Evolutionary conservation across 1,140 invertebrate species (phyloP).

Genomic region (Drosophila parvula): DNA sequence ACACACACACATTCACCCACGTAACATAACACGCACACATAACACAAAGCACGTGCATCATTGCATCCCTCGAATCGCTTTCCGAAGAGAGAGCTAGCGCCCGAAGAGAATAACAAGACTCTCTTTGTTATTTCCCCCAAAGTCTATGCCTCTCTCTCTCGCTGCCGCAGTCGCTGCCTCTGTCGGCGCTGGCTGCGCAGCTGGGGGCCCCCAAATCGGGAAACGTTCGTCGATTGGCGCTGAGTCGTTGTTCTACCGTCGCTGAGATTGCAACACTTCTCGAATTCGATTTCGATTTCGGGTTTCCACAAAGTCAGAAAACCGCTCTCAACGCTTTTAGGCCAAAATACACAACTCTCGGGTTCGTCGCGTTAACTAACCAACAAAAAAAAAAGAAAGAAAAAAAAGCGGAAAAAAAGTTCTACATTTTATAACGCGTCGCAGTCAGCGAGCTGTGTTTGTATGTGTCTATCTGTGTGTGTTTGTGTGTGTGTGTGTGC

Average conservation of each 20-base stretch:
- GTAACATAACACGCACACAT: slow-evolving; percentile 26
- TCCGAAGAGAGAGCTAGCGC: slow-evolving; percentile 39
- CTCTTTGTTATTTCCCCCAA: slow-evolving; percentile 2
- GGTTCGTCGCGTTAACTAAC: slow-evolving; percentile 45
- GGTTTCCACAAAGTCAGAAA: slow-evolving; percentile 35
- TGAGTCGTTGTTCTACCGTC: slow-evolving; percentile 84
- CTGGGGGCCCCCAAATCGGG: slow-evolving; percentile 68
- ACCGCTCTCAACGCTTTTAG: slow-evolving; percentile 39
- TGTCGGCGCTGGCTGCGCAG: slow-evolving; percentile 43
- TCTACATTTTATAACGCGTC: slow-evolving; percentile 59
- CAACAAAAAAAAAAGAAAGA: slow-evolving; percentile 1
- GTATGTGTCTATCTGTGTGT: slow-evolving; percentile 9
- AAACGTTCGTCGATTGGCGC: slow-evolving; percentile 52
- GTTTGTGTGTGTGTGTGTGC: slow-evolving; percentile 58
- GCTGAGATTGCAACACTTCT: slow-evolving; percentile 82
- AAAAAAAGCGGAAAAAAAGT: slow-evolving; percentile 44
- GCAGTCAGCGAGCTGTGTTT: slow-evolving; percentile 34
- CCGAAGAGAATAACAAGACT: slow-evolving; percentile 34
- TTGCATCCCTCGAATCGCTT: slow-evolving; percentile 65
- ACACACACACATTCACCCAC: slow-evolving; percentile 7
- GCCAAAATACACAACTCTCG: slow-evolving; percentile 41
- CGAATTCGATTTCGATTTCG: slow-evolving; percentile 46
- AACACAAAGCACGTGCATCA: slow-evolving; percentile 63
- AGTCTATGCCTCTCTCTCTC: not conserved
- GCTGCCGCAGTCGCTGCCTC: slow-evolving; percentile 17